Base-by-base conservation (phyloP, 2,797 vertebrate genomes). In the Vireo griseus region DNA sequence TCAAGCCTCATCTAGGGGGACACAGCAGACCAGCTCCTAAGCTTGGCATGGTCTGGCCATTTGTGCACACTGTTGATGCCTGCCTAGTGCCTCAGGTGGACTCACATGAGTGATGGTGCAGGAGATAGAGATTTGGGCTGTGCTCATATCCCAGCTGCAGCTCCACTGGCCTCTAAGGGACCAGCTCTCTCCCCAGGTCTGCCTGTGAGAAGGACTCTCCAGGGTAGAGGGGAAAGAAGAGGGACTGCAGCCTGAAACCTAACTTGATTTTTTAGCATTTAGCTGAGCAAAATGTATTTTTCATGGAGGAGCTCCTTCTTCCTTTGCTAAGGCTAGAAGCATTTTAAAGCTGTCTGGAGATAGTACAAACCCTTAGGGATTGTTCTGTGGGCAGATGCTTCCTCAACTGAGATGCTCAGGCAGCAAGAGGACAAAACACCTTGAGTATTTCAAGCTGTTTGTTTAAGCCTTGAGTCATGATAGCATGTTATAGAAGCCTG, bases 131-230 rank as follows among this genome's bases (percentile, higher is more conserved):
- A 7, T 81, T 29, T 74, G 50, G 29, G 66, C 42, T 52, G 18
- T 29, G 31, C 45, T 65, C 19, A 11, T 0, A 0, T 37, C 22
- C 40, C 61, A 74, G 25, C 6, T 0, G 0, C 19, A 50, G 26
- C 16, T 68, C 47, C n/a, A 28, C n/a, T 8, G 5, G 29, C n/a
- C 35, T 58, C 51, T 21, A 12, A 69, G 22, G 47, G 22, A 57
- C 35, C 42, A 42, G 37, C 26, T 61, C 52, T 63, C 18, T 79
- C 13, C 62, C 11, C 8, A 8, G 17, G 8, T 29, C 21, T 52
- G 26, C 47, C 63, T 42, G 35, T 2, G 1, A 39, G 16, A 73
- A 72, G 51, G 24, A 51, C 12, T 59, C 3, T 37, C 6, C 1
- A 1, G 13, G 13, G 28, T 2, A 52, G 15, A 40, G 12, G 13